Evolutionary conservation across 1,140 invertebrate species (phyloP).

Genomic region (Drepana arcuata): DNA sequence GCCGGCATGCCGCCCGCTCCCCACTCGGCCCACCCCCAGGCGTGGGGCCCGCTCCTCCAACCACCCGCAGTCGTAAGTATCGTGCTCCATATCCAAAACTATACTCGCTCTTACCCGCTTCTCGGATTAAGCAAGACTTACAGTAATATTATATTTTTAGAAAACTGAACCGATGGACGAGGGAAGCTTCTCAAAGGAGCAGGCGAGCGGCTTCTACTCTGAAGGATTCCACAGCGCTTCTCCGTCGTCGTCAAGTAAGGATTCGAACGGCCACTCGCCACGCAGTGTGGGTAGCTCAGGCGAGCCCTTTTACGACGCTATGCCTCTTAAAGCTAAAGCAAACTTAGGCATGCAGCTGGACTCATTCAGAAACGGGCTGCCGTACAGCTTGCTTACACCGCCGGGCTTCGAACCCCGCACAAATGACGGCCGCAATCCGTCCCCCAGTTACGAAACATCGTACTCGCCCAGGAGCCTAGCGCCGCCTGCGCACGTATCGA

Average conservation of each 20-base stretch:
- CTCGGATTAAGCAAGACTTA: no score
- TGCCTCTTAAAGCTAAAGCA: slow-evolving; percentile 51
- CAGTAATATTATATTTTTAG: slow-evolving; percentile 31
- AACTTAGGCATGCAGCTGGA: slow-evolving; percentile 55
- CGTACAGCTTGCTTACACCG: slow-evolving; percentile 57
- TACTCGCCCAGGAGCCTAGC: slow-evolving; percentile 54
- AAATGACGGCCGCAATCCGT: slow-evolving; percentile 46
- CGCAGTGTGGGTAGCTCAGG: slow-evolving; percentile 55
- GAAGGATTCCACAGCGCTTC: slow-evolving; percentile 69
- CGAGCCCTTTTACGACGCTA: slow-evolving; percentile 66
- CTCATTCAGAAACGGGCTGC: slow-evolving; percentile 37
- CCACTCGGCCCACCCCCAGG: slow-evolving; percentile 34
- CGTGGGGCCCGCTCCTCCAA: slow-evolving; percentile 41
- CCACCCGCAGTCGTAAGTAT: slow-evolving; percentile 46
- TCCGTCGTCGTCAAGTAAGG: slow-evolving; percentile 64
- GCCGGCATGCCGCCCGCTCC: slow-evolving; percentile 52
- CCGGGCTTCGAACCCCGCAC: slow-evolving; percentile 48
- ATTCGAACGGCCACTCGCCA: slow-evolving; percentile 62
- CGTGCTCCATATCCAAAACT: no score
- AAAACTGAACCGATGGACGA: slow-evolving; percentile 65
- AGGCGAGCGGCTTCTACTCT: slow-evolving; percentile 61
- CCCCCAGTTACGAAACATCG: slow-evolving; percentile 60
- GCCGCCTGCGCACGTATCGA: slow-evolving; percentile 50
- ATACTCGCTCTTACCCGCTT: no score
- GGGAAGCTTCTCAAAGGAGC: slow-evolving; percentile 50